A percentile compares a stretch with the other conserved stretches of the same genome.
Conservation (phyloP, 2,888 invertebrate genomes). For the Scaptomyza tumidula region DNA sequence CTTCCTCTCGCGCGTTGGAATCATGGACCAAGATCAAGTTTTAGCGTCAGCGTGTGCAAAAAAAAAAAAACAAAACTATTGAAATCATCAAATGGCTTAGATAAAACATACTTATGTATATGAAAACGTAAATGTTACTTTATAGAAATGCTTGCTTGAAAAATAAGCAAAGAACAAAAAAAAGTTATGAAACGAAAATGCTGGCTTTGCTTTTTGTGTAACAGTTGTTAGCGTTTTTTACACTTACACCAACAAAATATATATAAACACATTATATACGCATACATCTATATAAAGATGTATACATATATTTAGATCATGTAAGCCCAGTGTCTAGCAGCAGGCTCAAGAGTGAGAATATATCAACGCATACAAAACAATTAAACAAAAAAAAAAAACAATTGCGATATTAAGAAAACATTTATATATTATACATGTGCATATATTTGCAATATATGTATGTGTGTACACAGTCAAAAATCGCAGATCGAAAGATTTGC, state of each 20-base stretch:
- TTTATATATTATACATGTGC: slow-evolving; percentile 33
- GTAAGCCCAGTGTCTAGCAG: slow-evolving; percentile 73
- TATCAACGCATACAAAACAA: slow-evolving; percentile 52
- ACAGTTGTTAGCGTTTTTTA: slow-evolving; percentile 69
- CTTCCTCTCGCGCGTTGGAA: slow-evolving; percentile 70
- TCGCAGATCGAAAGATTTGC: slow-evolving; percentile 35
- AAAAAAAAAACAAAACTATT: slow-evolving; percentile 30
- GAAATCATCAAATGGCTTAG: slow-evolving; percentile 53
- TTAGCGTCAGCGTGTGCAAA: slow-evolving; percentile 53
- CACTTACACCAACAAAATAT: slow-evolving; percentile 31
- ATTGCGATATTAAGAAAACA: slow-evolving; percentile 15
- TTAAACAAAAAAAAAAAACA: slow-evolving; percentile 25
- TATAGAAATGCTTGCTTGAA: slow-evolving; percentile 70
- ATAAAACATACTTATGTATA: slow-evolving; percentile 29
- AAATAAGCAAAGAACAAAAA: too few species aligned
- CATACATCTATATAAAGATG: slow-evolving; percentile 31
- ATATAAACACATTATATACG: slow-evolving; percentile 36
- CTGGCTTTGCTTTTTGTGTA: slow-evolving; percentile 72
- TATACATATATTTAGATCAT: slow-evolving; percentile 58
- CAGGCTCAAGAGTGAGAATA: slow-evolving; percentile 77
- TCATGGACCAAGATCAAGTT: slow-evolving; percentile 67
- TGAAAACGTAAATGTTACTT: slow-evolving; percentile 60
- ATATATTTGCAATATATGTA: slow-evolving; percentile 26
- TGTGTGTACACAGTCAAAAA: slow-evolving; percentile 13
- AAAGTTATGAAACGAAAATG: slow-evolving; percentile 56